phyloP scores from a whole-genome alignment of 2,113 vertebrate genomes.

The Falcunculus frontatus region DNA sequence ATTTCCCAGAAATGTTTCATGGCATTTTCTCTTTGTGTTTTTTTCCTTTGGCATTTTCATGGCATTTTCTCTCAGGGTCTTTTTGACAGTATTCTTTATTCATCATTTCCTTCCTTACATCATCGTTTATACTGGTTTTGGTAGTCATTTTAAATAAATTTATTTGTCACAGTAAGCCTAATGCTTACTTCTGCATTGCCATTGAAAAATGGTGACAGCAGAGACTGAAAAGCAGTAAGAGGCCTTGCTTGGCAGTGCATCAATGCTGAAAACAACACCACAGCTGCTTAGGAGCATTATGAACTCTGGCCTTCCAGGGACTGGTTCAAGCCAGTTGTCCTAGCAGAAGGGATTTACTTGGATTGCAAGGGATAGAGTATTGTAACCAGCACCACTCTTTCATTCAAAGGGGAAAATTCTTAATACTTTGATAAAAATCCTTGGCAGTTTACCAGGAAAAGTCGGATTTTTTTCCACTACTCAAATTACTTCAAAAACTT shows the following conservation, averaged over 20 bases:
- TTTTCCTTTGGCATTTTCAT: background rate
- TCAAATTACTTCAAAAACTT: background rate
- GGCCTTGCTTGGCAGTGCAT: background rate
- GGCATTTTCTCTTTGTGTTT: background rate
- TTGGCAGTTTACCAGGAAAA: background rate
- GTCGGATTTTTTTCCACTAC: background rate
- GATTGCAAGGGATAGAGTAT: background rate
- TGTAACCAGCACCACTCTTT: background rate
- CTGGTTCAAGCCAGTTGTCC: background rate
- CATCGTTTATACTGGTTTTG: background rate
- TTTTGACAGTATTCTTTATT: background rate
- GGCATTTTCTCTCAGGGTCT: background rate
- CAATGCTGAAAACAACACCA: fast-evolving
- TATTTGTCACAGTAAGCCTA: background rate
- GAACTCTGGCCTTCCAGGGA: background rate
- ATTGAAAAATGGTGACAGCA: background rate
- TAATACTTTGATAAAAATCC: background rate
- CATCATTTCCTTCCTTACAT: background rate
- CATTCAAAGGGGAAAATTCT: background rate
- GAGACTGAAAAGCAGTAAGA: background rate
- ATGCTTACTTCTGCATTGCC: background rate
- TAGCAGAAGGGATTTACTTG: background rate
- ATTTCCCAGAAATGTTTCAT: background rate
- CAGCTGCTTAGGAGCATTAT: background rate
- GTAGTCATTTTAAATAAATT: background rate